Conservation (phyloP, 2,797 vertebrate species). For the Passerculus sandwichensis region DNA sequence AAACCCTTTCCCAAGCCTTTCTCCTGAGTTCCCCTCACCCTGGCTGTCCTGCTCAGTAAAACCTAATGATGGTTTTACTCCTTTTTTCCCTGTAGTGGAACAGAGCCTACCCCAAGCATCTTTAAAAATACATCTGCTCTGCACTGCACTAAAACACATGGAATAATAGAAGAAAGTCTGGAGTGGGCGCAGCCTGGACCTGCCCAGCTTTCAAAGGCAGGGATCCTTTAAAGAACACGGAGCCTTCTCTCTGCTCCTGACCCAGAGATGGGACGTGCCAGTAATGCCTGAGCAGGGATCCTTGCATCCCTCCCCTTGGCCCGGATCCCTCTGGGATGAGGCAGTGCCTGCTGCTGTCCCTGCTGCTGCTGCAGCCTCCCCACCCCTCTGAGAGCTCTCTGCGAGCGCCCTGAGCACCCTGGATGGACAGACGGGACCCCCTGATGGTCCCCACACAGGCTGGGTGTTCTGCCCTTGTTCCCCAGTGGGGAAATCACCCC, state of each 20-base stretch:
- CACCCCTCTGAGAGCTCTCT: not conserved
- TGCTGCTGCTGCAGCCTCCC: not conserved
- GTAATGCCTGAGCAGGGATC: not conserved
- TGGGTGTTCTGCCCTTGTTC: not conserved
- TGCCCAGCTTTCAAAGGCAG: constrained; percentile 6
- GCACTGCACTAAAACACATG: constrained; percentile 20
- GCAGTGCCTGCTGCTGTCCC: not conserved
- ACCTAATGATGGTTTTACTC: constrained; percentile 8
- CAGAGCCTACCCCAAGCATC: constrained; percentile 25
- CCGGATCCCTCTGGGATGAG: not conserved
- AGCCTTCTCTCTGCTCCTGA: not conserved
- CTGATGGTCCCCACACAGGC: not conserved
- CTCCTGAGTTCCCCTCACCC: not conserved
- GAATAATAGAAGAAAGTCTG: constrained; percentile 61
- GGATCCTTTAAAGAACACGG: not conserved
- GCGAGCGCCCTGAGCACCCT: accelerated
- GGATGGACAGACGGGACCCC: not conserved
- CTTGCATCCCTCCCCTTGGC: accelerated
- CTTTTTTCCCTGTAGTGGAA: constrained; percentile 27
- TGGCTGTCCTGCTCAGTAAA: not conserved
- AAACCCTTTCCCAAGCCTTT: not conserved
- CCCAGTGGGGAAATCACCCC: not conserved
- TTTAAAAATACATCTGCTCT: constrained; percentile 64
- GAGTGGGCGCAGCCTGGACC: not conserved
- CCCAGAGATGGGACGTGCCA: not conserved